These are phyloP conservation scores for Oncopodura yosiiana DNA, from an alignment of 1,140 invertebrate species.

Conservation along the genomic window DNA sequence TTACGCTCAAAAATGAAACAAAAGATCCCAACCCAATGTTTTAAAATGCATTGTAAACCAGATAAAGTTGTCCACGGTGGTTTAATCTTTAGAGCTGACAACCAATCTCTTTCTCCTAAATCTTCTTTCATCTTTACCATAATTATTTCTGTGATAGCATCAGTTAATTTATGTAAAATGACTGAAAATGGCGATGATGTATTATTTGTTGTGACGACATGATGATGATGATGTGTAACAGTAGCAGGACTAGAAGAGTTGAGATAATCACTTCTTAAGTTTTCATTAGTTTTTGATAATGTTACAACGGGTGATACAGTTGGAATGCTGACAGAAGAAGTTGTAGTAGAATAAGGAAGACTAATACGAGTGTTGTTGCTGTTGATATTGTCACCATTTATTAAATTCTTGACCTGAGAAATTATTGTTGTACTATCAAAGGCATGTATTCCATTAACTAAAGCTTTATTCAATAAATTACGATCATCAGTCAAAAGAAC, in stretches of 20 bases:
- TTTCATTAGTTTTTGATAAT: too few relatives aligned
- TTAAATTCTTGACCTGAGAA: background rate
- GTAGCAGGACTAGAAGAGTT: too few relatives aligned
- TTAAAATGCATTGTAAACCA: constrained; percentile 22
- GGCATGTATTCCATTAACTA: constrained; percentile 19
- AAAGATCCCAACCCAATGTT: constrained; percentile 31
- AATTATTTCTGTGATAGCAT: constrained; percentile 21
- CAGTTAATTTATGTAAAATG: background rate
- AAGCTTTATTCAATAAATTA: constrained; percentile 29
- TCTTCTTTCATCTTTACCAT: constrained; percentile 30
- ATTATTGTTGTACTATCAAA: background rate
- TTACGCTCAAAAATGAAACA: constrained; percentile 23
- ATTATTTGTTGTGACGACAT: too few relatives aligned
- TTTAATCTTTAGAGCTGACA: constrained; percentile 11
- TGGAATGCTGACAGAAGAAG: too few relatives aligned
- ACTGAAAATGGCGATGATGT: too few relatives aligned
- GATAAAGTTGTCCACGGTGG: constrained; percentile 25
- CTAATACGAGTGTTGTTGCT: background rate
- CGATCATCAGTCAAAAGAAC: constrained; percentile 29
- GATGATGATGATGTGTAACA: too few relatives aligned
- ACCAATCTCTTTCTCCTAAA: constrained; percentile 25
- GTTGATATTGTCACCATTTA: background rate
- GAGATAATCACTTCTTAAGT: too few relatives aligned
- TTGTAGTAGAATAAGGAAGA: too few relatives aligned
- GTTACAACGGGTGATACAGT: too few relatives aligned